Evolutionary conservation across 92 coral and sea anemone species (phyloP), one percentile per base, ranked within the genome.

Genomic region (Zoanthus gigantus): DNA sequence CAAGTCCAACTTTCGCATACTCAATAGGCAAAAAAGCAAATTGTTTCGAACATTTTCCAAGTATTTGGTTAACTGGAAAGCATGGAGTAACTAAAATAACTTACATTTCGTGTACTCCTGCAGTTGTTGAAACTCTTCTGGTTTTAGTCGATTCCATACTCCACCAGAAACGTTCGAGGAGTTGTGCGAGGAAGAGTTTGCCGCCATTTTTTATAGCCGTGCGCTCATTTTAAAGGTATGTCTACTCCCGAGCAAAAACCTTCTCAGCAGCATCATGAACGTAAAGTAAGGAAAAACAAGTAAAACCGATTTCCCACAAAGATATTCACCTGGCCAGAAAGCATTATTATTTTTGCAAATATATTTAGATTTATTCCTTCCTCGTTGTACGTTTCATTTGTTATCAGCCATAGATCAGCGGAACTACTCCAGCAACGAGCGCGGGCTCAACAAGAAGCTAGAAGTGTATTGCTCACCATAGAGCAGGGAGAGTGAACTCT

Each of bases 31-130:
- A 76, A 52, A 50, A 50, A 48, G 53, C 76, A 72, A 85, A 75
- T 73, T 71, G 76, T 71, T 81, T 37, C 17, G 77, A 17, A 58
- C 81, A 31, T 37, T 61, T 34, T 50, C 85, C 47, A 67, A 91
- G 93, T 74, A 89, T 72, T 88, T 86, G 86, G 89, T 88, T 88
- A 83, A 91, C 89, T 78, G 89, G 68, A 66, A 84, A 91, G 80
- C 73, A 79, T 63, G 72, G 53, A 84, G 72, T 52, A 66, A 93
- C 65, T 77, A 82, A 87, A 81, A 88, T 78, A 77, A 82, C 99
- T 97, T 94, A 97, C 99, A 97, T 88, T 97, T 97, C 75, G 99
- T 97, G 94, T 97, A 97, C 86, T 94, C 99, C 94, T 97, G 99
- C 45, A 97, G 97, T 96, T 97, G 98, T 71, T 97, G 98, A 91